Evolutionary conservation across 1,140 invertebrate genomes (phyloP), one percentile per base, ranked within the genome.

Genomic region (Teleopsis dalmanni): DNA sequence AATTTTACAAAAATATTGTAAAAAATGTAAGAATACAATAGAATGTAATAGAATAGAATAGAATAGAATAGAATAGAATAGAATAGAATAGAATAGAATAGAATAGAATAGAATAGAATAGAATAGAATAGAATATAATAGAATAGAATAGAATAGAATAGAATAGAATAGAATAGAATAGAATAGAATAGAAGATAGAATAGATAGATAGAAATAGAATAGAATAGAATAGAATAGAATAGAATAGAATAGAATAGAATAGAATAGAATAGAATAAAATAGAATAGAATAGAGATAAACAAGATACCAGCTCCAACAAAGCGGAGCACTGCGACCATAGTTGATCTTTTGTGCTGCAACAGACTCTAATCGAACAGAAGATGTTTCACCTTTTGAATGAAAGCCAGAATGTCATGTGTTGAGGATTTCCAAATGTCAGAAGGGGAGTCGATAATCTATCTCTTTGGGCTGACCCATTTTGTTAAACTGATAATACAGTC

Each of bases 1-100:
- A n/a, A n/a, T n/a, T n/a, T n/a, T n/a, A n/a, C n/a, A n/a, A n/a
- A n/a, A n/a, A n/a, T n/a, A n/a, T n/a, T n/a, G n/a, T n/a, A n/a
- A n/a, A n/a, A n/a, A n/a, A n/a, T n/a, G n/a, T n/a, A n/a, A n/a
- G n/a, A 29, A 29, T 29, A 29, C 13, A 29, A 41, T 41, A 41
- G 16, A 41, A 41, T 41, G 14, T 6, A 41, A 41, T 41, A 41
- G 38, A 41, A 41, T 41, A 41, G 38, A 41, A 41, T 41, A 41
- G 38, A 41, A 41, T 41, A 23, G 38, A 41, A 41, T 41, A 41
- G 38, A 41, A 41, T 41, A 41, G 38, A 41, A 41, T 41, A 41
- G 38, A 41, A 41, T 41, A 41, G 38, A 41, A 23, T 41, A 41
- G 10, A 14, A 41, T 9, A 21, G 22, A 41, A 21, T 9, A 14